Base-by-base conservation (phyloP, 2,797 vertebrate genomes). In the Galagoides demidoff region DNA sequence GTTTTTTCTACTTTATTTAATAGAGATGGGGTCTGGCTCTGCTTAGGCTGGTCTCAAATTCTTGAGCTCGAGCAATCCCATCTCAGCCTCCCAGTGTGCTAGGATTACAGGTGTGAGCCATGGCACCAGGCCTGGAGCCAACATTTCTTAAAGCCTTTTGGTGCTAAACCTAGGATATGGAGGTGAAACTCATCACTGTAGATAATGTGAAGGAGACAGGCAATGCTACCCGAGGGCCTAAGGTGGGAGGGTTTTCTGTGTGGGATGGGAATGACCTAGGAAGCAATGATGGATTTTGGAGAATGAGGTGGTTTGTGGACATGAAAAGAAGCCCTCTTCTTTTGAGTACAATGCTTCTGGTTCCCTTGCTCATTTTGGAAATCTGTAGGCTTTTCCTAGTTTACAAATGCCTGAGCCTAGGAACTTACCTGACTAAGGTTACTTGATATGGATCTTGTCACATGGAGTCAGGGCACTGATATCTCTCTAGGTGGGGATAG, bases 131-230 rank as follows among this genome's bases (percentile, higher is more conserved):
- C 61, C 27, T 77, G 70, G 82, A 70, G 73, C 73, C 88, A 81
- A 95, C 76, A 85, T 71, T 45, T 93, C 74, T 73, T 87, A 61
- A 92, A 73, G 34, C 20, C n/a, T 87, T 94, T 87, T 45, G 70
- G 7, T 92, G 64, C 37, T 71, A 70, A 55, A 55, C 85, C 7
- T 31, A n/a, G 78, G 66, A 17, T 77, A 0, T 2, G 12, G 64
- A 92, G 71, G 71, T 90, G 45, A 71, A 37, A 31, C 43, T 73
- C 66, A 91, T 92, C 83, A 92, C 71, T 83, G 79, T 61, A 43
- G 43, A 4, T 3, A 17, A 8, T 43, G 12, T 78, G n/a, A 5
- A 31, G 70, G 95, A 52, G 57, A 86, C 13, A 20, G 55, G 57
- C 70, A 66, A 5, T 78, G 78, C 74, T 49, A 6, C 17, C 0